Base-by-base conservation (phyloP, 2,888 invertebrate genomes). In the Scaptodrosophila latifasciaeformis region DNA sequence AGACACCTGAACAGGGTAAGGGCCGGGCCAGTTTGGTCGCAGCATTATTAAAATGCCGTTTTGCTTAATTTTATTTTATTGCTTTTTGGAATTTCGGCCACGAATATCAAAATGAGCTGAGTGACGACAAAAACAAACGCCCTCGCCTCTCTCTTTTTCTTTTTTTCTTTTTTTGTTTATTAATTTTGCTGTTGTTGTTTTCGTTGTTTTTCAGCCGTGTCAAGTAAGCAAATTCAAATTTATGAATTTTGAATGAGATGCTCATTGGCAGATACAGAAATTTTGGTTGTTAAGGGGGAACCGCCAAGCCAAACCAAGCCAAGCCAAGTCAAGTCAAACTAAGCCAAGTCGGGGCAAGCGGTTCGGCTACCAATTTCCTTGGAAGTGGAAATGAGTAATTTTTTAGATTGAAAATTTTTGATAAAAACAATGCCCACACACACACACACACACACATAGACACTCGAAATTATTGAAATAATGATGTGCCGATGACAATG, bases 31-130 rank as follows among this genome's bases (percentile, higher is more conserved):
- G 48, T 12, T 17, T 6, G 13, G 44, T 31, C 52, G 53, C 60
- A 70, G 65, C 76, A 65, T 78, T 79, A 79, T 79, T 79, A 80
- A 78, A 81, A 78, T 78, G 74, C 74, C 82, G 82, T 80, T 80
- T 80, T 78, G 78, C 70, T 81, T 80, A 80, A 80, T 82, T 78
- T 81, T 60, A 76, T 79, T 82, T 80, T 80, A 80, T 80, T 76
- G 67, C 74, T 80, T 80, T 77, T 65, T 47, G 63, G 80, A 80
- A 80, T 76, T 75, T 65, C 54, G 62, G 56, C 79, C 79, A 66
- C 76, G 72, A 71, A 70, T 74, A 56, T 65, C 67, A 67, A 70
- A 77, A 66, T 62, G 57, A 71, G 51, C 66, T 21, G 17, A 18
- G 15, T 4, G 29, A 40, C 19, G n/a, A n/a, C n/a, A n/a, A n/a